Evolutionary conservation across 2,797 vertebrate genomes (phyloP).

Genomic region (Lagodon rhomboides): DNA sequence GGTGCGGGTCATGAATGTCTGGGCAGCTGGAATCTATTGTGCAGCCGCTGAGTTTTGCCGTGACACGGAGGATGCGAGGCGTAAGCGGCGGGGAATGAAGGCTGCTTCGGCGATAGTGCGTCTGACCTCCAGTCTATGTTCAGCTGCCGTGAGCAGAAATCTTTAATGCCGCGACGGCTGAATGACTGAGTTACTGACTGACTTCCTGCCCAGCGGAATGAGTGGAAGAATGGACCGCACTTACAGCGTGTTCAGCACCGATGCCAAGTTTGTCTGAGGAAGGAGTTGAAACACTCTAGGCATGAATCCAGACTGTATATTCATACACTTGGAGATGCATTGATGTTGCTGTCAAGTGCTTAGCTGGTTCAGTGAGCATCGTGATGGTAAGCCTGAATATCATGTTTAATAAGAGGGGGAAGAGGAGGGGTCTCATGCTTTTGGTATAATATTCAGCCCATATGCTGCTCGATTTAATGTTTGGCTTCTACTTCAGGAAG

Average conservation of each 20-base stretch:
- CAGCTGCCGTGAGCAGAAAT: constrained; percentile 32
- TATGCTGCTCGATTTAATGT: constrained; percentile 44
- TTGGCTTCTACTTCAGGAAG: constrained; percentile 33
- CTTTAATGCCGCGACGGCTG: constrained; percentile 35
- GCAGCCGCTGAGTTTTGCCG: constrained; percentile 14
- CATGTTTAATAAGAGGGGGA: constrained; percentile 56
- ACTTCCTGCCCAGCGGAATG: constrained; percentile 45
- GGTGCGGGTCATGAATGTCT: constrained; percentile 48
- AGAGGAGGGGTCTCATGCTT: constrained; percentile 21
- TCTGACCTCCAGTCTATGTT: constrained; percentile 32
- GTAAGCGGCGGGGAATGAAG: constrained; percentile 14
- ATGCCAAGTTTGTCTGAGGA: constrained; percentile 56
- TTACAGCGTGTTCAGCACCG: constrained; percentile 27
- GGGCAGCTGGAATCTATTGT: constrained; percentile 30
- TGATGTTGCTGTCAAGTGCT: constrained; percentile 62
- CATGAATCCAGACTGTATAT: constrained; percentile 62
- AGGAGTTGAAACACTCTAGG: constrained; percentile 47
- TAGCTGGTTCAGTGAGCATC: constrained; percentile 62
- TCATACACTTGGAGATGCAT: constrained; percentile 56
- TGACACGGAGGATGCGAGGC: constrained; percentile 30
- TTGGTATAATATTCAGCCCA: constrained; percentile 39
- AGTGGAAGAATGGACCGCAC: constrained; percentile 41
- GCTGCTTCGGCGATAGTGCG: constrained; percentile 20
- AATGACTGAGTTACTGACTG: constrained; percentile 33
- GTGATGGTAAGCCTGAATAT: constrained; percentile 59